These are phyloP conservation scores for Peromyscus nudipes DNA, from an alignment of 2,797 vertebrate species.

Conservation along the genomic window DNA sequence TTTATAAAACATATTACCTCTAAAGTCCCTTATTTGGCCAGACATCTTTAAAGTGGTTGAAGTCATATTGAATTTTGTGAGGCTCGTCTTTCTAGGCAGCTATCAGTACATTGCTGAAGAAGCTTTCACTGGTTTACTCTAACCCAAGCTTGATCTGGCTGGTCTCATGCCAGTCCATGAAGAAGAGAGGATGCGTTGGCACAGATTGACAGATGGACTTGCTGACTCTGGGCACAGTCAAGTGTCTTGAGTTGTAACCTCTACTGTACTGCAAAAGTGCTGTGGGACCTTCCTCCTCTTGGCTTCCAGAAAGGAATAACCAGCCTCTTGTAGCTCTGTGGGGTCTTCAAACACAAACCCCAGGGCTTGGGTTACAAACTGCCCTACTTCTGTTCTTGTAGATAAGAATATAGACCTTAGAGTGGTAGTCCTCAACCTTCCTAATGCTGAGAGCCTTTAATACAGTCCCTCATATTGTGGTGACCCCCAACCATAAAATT, in stretches of 20 bases:
- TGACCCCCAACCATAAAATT: background rate
- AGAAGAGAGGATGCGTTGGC: background rate
- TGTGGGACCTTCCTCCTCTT: background rate
- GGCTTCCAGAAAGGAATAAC: background rate
- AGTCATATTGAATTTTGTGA: background rate
- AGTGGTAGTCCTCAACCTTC: background rate
- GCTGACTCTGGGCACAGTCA: background rate
- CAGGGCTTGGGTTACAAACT: background rate
- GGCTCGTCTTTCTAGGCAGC: constrained; percentile 16
- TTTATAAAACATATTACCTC: background rate
- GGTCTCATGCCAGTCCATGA: too few relatives aligned
- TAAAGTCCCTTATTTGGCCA: constrained; percentile 33
- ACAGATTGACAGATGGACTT: rapidly evolving
- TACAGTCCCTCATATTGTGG: background rate
- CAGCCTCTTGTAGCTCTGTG: background rate
- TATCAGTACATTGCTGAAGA: background rate
- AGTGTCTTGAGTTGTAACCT: background rate
- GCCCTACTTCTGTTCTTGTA: background rate
- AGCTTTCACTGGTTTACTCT: background rate
- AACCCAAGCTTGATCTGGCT: background rate
- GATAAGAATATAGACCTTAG: background rate
- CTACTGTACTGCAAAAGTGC: background rate
- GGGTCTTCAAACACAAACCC: background rate
- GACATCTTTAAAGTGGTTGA: background rate
- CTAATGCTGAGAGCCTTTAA: background rate